A percentile compares a stretch with the other conserved stretches of the same genome.
Evolutionary conservation across 2,113 vertebrate species (phyloP).

Genomic region (Melanotaenia duboulayi): DNA sequence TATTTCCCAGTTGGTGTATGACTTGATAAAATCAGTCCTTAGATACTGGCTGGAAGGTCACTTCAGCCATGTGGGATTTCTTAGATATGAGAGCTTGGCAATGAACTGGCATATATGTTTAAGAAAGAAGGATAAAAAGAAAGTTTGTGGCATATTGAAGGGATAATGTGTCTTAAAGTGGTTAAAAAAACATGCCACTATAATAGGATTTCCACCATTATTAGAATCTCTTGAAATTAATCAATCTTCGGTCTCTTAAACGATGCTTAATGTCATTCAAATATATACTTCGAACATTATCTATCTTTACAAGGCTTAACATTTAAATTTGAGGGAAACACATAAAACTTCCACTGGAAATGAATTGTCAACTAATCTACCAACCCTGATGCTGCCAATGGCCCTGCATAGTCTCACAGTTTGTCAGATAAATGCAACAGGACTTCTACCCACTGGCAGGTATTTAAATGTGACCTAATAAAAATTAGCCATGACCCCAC

Average conservation of each 20-base stretch:
- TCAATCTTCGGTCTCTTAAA: neutral
- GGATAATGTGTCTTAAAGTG: constrained; percentile 27
- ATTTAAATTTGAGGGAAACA: neutral
- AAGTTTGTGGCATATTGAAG: neutral
- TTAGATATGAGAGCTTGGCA: constrained; percentile 44
- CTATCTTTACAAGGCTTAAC: neutral
- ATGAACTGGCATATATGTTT: constrained; percentile 50
- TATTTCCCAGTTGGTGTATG: constrained; percentile 40
- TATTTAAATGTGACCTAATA: constrained; percentile 26
- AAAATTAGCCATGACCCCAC: constrained; percentile 49
- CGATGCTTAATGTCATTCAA: neutral
- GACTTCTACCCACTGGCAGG: constrained; percentile 40
- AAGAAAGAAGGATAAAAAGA: constrained; percentile 42
- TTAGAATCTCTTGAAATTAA: neutral
- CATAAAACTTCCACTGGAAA: neutral
- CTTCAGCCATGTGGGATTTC: constrained; percentile 38
- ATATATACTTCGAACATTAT: neutral
- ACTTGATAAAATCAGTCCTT: constrained; percentile 52
- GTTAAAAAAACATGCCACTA: neutral
- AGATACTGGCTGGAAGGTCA: constrained; percentile 51
- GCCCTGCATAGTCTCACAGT: constrained; percentile 6
- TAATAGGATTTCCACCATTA: constrained; percentile 8
- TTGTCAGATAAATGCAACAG: constrained; percentile 29
- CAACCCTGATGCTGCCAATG: neutral
- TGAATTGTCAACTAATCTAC: constrained; percentile 2